phyloP scores from a whole-genome alignment of 2,113 vertebrate genomes.

The Centropus unirufus region DNA sequence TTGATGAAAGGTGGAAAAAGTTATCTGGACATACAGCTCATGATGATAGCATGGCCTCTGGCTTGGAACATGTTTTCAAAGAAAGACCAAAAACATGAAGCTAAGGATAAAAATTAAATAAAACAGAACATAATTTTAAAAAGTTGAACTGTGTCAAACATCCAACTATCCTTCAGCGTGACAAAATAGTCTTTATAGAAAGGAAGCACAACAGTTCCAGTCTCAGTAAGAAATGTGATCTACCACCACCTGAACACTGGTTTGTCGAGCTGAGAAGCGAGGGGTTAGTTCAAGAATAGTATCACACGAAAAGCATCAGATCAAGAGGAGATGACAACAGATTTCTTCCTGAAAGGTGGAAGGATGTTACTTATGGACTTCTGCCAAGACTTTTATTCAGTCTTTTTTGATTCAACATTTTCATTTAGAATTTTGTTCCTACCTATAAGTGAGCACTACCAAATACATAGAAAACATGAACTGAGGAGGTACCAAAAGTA shows the following conservation, averaged over 20 bases:
- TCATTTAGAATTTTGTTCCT: not conserved
- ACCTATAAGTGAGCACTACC: not conserved
- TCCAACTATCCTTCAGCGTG: not conserved
- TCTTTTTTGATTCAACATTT: slow-evolving; percentile 1
- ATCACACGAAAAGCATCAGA: not conserved
- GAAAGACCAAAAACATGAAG: not conserved
- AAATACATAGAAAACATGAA: not conserved
- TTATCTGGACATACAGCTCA: not conserved
- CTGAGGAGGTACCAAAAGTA: not conserved
- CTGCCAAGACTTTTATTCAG: not conserved
- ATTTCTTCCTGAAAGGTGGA: slow-evolving; percentile 36
- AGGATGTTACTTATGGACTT: slow-evolving; percentile 20
- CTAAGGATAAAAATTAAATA: not conserved
- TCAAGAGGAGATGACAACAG: slow-evolving; percentile 26
- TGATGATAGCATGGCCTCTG: not conserved
- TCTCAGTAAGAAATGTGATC: not conserved
- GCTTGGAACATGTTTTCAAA: not conserved
- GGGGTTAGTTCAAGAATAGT: not conserved
- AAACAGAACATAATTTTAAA: not conserved
- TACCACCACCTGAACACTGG: not conserved
- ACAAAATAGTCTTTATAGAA: not conserved
- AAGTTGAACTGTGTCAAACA: not conserved
- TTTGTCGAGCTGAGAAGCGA: not conserved
- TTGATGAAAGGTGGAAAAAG: not conserved
- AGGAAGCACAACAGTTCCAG: not conserved